These are phyloP conservation scores for Poecilia gillii DNA, from an alignment of 2,797 vertebrate genomes.

Conservation along the genomic window DNA sequence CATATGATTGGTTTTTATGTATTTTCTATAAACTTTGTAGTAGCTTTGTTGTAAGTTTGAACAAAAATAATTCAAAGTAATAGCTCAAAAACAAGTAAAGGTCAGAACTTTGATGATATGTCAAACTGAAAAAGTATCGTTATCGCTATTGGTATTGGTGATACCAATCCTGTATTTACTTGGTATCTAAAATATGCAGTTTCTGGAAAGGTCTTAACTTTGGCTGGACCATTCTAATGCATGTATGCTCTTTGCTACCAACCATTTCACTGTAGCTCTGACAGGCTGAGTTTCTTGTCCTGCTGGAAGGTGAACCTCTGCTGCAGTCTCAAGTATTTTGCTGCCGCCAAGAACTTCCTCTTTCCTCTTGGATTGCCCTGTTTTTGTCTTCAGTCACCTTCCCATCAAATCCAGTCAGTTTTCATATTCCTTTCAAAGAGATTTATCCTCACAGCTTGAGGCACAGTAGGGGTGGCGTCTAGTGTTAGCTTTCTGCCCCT, in stretches of 20 bases:
- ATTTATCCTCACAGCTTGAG: background rate
- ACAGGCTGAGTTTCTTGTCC: background rate
- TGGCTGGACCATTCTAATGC: background rate
- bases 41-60: too few species aligned
- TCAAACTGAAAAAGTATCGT: too few species aligned
- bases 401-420: background rate
- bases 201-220: background rate
- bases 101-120: too few species aligned
- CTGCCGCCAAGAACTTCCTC: background rate
- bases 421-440: background rate
- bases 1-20: too few species aligned
- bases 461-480: background rate
- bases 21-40: too few species aligned
- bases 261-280: background rate
- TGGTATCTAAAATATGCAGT: too few species aligned
- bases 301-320: background rate
- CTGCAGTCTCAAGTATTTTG: background rate
- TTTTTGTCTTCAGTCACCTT: background rate
- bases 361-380: background rate
- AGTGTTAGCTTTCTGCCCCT: background rate
- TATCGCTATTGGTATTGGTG: too few species aligned
- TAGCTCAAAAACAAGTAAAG: too few species aligned
- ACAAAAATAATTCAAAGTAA: too few species aligned
- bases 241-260: background rate
- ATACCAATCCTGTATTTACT: too few species aligned